Percentiles rank a stretch among this genome's conserved stretches.
Evolutionary conservation across 2,797 vertebrate species (phyloP).

Genomic region (Arremon brunneinucha): DNA sequence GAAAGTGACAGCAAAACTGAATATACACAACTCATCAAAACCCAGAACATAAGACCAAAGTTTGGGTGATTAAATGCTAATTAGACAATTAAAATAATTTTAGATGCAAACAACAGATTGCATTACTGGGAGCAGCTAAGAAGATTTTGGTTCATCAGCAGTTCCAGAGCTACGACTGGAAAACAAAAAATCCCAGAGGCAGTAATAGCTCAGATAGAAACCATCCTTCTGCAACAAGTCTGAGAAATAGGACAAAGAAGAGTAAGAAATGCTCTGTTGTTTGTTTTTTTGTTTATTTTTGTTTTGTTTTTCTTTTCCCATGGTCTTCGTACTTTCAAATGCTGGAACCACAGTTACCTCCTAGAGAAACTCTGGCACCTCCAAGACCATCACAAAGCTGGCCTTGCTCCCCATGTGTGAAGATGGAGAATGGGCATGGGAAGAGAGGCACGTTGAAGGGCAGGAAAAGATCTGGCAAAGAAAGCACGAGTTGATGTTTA

Average conservation of each 20-base stretch:
- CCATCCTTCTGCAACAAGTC: background rate
- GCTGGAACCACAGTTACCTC: background rate
- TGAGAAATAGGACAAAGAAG: background rate
- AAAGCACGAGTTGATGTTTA: background rate
- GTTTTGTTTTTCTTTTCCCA: background rate
- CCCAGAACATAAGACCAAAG: background rate
- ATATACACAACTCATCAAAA: conserved; percentile 21
- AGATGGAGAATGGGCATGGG: background rate
- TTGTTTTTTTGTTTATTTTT: background rate
- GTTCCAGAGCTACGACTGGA: background rate
- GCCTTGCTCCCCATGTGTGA: background rate
- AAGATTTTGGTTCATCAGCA: conserved; percentile 36
- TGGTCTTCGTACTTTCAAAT: background rate
- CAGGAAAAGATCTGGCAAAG: background rate
- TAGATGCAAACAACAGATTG: conserved; percentile 52
- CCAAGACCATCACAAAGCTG: background rate
- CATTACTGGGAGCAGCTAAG: background rate
- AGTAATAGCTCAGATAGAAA: background rate
- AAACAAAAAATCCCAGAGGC: background rate
- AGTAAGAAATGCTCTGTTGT: background rate
- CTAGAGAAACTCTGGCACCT: background rate
- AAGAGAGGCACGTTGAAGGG: rapidly evolving
- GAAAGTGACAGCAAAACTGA: background rate
- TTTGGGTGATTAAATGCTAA: conserved; percentile 43
- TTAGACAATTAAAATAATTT: conserved; percentile 52